phyloP scores from a whole-genome alignment of 2,797 vertebrate genomes.

The Erpetoichthys calabaricus region DNA sequence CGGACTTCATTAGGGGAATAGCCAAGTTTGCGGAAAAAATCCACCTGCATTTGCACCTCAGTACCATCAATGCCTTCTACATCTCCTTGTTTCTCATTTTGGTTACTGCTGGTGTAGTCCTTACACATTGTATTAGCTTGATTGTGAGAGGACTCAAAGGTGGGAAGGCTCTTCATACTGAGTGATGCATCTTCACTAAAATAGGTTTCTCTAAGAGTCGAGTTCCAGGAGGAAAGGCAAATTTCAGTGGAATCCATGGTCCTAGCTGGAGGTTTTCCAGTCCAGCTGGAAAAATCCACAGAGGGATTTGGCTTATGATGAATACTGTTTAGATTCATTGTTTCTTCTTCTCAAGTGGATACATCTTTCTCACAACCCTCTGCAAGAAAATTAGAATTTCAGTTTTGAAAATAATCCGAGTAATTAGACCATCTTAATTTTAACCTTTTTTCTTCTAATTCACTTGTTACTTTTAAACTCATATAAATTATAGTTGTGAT shows the following conservation, averaged over 20 bases:
- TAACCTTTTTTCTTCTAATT: no score
- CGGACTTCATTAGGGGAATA: conserved; percentile 64
- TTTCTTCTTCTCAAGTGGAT: conserved; percentile 2
- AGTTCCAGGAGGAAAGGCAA: not conserved
- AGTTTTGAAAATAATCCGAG: no score
- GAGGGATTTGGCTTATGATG: conserved; percentile 12
- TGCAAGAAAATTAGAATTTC: no score
- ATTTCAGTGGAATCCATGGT: not conserved
- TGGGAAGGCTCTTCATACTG: conserved; percentile 5
- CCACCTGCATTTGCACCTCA: conserved; percentile 63
- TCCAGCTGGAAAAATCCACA: conserved; percentile 18
- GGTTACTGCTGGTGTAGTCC: no score
- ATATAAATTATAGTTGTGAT: no score
- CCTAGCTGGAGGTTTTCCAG: conserved; percentile 12
- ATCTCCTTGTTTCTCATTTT: conserved; percentile 8
- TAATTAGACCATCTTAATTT: no score
- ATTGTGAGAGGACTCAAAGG: conserved; percentile 3
- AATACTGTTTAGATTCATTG: conserved; percentile 16
- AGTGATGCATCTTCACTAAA: conserved; percentile 15
- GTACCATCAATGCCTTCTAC: conserved; percentile 4
- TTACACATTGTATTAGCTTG: not conserved
- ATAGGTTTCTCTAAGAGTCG: conserved; percentile 9
- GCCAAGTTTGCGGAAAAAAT: conserved; percentile 86
- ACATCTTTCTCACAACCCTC: not conserved
- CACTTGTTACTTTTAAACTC: no score